Evolutionary conservation across 2,113 vertebrate genomes (phyloP).

Genomic region (Felis chaus): DNA sequence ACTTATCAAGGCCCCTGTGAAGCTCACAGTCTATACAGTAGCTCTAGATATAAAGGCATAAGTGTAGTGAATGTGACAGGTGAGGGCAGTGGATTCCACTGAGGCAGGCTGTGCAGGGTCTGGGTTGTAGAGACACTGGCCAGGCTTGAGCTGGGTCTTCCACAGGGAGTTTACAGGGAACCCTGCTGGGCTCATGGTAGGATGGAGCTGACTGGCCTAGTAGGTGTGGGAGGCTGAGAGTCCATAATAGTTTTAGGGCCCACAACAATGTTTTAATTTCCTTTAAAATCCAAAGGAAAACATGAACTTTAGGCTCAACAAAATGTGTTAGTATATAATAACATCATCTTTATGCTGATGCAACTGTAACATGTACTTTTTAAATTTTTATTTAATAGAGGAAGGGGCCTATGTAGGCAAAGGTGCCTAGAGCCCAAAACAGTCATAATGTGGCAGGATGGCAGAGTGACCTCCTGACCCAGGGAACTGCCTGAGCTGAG

Average conservation of each 20-base stretch:
- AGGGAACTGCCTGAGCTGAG: not conserved
- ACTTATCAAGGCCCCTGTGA: not conserved
- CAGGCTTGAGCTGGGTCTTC: not conserved
- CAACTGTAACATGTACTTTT: not conserved
- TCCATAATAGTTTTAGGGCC: not conserved
- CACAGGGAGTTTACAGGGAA: not conserved
- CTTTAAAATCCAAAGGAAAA: conserved; percentile 35
- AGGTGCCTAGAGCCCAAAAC: not conserved
- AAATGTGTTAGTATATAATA: not conserved
- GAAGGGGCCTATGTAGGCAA: not conserved
- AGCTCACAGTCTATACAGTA: not conserved
- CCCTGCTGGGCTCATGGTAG: rapidly evolving
- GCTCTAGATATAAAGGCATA: not conserved
- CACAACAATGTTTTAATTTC: not conserved
- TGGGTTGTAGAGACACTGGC: not conserved
- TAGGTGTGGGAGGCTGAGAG: not conserved
- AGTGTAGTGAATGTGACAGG: rapidly evolving
- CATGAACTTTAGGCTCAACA: not conserved
- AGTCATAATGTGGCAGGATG: not conserved
- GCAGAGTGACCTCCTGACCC: not conserved
- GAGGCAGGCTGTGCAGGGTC: too few species aligned
- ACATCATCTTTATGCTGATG: not conserved
- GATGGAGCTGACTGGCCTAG: too few species aligned
- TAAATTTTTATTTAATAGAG: not conserved
- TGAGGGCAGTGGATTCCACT: not conserved